Evolutionary conservation across 2,113 vertebrate genomes (phyloP), one percentile per base, ranked within the genome.

Genomic region (Mugil cephalus): DNA sequence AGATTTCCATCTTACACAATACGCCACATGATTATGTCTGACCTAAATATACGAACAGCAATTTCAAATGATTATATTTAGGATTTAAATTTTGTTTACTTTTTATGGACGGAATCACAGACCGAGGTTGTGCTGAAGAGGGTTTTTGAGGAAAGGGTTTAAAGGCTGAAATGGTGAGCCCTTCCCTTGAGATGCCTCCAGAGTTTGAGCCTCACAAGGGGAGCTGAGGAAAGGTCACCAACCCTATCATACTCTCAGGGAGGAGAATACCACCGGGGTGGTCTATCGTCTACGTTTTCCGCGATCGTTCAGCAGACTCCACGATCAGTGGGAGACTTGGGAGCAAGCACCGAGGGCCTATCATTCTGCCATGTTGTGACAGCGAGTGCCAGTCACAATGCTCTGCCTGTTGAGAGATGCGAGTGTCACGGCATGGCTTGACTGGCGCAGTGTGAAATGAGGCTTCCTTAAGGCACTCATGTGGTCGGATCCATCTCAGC

Each of bases 281-380:
- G 58, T 72, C 72, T 46, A 1, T 1, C 58, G 30, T 70, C 38
- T 46, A 48, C 39, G 30, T 62, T 47, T 47, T 19, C 50, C 56
- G 46, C 17, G 56, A 84, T 69, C 35, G 54, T 54, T 74, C 51
- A 53, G 65, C 67, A 79, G 83, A 84, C 63, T 19, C 64, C 56
- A 13, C 35, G 54, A 79, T 88, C 80, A 77, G 75, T 51, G 68
- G 81, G 77, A 64, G 65, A 58, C 66, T 58, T 48, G 70, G 67
- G 70, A 82, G 81, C 36, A 30, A 71, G 73, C 59, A 66, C 73
- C 15, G 18, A 77, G 64, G 80, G 72, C 69, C 77, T 55, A 85
- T 90, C 88, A 82, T 70, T 55, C 69, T 89, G 82, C 82, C 78
- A 43, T 84, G 84, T 84, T 90, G 78, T 87, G 86, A 86, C 89